Conservation (phyloP, 1,140 invertebrate species). For the Polypedilum vanderplanki region DNA sequence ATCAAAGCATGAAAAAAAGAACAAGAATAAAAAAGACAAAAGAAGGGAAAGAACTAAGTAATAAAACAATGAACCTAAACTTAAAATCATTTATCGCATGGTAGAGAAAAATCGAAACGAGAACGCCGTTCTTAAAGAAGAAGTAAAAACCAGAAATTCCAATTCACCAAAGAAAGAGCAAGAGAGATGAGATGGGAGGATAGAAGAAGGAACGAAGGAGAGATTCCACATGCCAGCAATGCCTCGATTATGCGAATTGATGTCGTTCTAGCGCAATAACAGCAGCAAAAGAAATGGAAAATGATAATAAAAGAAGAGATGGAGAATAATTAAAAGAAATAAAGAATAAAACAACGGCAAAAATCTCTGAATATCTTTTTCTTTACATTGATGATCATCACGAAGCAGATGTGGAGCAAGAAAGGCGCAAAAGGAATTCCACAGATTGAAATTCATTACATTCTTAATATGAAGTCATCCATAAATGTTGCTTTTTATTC, state of each 20-base stretch:
- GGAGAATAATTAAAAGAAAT: neutral
- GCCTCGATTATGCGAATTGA: neutral
- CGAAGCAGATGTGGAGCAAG: constrained; percentile 9
- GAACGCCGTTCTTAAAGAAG: neutral
- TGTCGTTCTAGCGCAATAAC: neutral
- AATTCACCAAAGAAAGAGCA: neutral
- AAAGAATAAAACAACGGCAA: neutral
- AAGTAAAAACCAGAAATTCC: neutral
- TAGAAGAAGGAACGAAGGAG: neutral
- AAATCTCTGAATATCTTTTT: neutral
- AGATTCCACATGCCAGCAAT: no score
- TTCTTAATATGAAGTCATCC: constrained; percentile 18
- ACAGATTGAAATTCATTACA: neutral
- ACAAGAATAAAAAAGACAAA: neutral
- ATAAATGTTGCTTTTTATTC: neutral
- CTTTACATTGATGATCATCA: neutral
- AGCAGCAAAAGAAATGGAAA: neutral
- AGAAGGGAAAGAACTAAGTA: neutral
- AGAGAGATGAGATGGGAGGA: no score
- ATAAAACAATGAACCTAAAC: constrained; percentile 14
- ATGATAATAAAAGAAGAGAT: neutral
- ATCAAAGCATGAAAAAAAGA: neutral
- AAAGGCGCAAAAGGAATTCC: neutral
- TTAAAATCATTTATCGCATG: no score
- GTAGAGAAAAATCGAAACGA: no score